Base-by-base conservation (phyloP, 1,140 invertebrate species). In the Portunus trituberculatus region DNA sequence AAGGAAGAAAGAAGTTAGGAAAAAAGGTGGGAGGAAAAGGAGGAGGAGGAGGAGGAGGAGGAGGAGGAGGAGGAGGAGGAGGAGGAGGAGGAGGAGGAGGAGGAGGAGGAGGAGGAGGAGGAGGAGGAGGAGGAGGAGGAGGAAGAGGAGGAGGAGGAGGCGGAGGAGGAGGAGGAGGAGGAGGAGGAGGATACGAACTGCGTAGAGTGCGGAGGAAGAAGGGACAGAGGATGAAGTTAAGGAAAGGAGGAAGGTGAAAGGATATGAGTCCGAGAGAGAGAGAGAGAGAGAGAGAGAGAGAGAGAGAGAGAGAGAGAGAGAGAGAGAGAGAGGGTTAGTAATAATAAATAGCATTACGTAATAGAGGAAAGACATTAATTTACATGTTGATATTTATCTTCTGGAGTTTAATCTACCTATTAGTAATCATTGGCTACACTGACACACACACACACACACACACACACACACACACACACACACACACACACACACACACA, bases 401-500 rank as follows among this genome's bases (percentile, higher is more conserved):
- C n/a, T 7, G 20, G 67, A 76, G 25, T 76, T 76, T n/a, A n/a
- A 2, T 25, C 12, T 1, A n/a, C n/a, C 6, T 25, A n/a, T 76
- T 7, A 76, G 20, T 25, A 76, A 20, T n/a, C 20, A 76, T 7
- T 76, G 67, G 20, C 67, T 20, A n/a, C 20, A 76, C 67, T n/a
- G 0, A 76, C 20, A 76, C 67, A n/a, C 67, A 76, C 20, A 76
- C 67, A 76, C 67, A n/a, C 67, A 76, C 67, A 76, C 67, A 25
- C 67, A n/a, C 67, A 76, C 67, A 76, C 67, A 76, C 67, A 76
- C 67, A 76, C 67, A 76, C 67, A 76, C 67, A 76, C 67, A 76
- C 20, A n/a, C 67, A 76, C 67, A n/a, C 67, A 76, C 67, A n/a
- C 67, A 76, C 67, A n/a, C 67, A 76, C 67, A n/a, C 67, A 76